Conservation (phyloP, 1,140 invertebrate species). For the Eriosoma lanigerum region DNA sequence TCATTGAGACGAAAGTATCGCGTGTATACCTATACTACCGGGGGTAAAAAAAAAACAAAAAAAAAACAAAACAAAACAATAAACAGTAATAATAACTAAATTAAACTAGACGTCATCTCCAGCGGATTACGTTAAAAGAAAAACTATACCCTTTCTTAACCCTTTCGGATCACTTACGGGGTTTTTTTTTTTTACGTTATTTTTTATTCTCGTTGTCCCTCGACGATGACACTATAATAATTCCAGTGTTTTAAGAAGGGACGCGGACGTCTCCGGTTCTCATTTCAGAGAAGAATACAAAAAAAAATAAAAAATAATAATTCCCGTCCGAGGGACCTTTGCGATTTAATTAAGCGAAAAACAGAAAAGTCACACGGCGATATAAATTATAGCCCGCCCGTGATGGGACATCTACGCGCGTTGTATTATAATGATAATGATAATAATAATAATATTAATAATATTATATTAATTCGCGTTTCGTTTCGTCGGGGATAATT, state of each 20-base stretch:
- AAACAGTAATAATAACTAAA: background rate
- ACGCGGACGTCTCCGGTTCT: too few relatives aligned
- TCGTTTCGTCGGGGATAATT: background rate
- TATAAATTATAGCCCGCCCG: constrained; percentile 8
- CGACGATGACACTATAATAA: background rate
- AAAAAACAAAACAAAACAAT: background rate
- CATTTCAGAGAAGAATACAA: background rate
- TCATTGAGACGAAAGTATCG: background rate
- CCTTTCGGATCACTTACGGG: constrained; percentile 23
- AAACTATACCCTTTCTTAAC: constrained; percentile 11
- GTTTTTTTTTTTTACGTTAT: background rate
- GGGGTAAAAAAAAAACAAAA: too few relatives aligned
- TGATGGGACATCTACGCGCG: background rate
- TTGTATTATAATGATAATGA: too few relatives aligned
- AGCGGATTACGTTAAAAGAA: background rate
- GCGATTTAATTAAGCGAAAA: constrained; percentile 37
- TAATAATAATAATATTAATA: too few relatives aligned
- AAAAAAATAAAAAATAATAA: constrained; percentile 1
- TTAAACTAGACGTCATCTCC: constrained; percentile 17
- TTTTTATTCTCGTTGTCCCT: too few relatives aligned
- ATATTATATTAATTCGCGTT: too few relatives aligned
- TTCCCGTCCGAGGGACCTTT: background rate
- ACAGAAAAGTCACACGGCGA: background rate
- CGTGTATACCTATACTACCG: background rate
- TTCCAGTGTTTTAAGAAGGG: background rate